Percentiles rank a stretch among this genome's conserved stretches.
Evolutionary conservation across 1,140 invertebrate genomes (phyloP).

Genomic region (Drosophila obscura): DNA sequence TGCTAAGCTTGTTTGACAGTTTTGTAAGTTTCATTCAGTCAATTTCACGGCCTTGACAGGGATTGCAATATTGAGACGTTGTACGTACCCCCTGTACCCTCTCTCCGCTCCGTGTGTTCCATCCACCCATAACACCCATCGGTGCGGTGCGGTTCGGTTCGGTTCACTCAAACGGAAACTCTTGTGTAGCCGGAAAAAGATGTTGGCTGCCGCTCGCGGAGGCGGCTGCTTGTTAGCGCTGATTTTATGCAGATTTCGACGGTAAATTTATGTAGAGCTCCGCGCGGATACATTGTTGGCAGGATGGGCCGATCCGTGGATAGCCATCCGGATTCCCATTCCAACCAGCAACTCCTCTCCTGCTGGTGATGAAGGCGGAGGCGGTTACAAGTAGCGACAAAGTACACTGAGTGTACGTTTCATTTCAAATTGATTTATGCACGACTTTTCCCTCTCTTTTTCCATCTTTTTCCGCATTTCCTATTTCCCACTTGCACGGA

Average conservation of each 20-base stretch:
- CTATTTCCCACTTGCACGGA: constrained; percentile 3
- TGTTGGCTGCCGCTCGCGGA: constrained; percentile 56
- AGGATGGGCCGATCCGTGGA: constrained; percentile 27
- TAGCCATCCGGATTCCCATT: not conserved
- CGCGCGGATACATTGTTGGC: constrained; percentile 65
- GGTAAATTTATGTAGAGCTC: constrained; percentile 75
- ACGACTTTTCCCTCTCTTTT: constrained; percentile 16
- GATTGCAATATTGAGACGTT: constrained; percentile 70
- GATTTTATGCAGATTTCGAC: constrained; percentile 78
- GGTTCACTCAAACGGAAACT: constrained; percentile 53
- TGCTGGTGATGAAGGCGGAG: not conserved
- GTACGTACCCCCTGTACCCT: constrained; percentile 6
- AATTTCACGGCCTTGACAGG: constrained; percentile 54
- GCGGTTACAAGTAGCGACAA: constrained; percentile 50
- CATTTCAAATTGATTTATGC: constrained; percentile 80
- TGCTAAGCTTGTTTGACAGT: constrained; percentile 56
- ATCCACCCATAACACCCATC: not conserved
- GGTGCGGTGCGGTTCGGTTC: not conserved
- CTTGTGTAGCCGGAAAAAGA: constrained; percentile 62
- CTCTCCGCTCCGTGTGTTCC: not conserved
- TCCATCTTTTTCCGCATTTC: not conserved
- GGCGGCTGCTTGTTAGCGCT: constrained; percentile 73
- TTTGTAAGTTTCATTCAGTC: constrained; percentile 61
- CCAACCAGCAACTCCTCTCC: not conserved
- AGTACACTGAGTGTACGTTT: constrained; percentile 75